Evolutionary conservation across 2,888 invertebrate species (phyloP).

Genomic region (Microctonus brassicae): DNA sequence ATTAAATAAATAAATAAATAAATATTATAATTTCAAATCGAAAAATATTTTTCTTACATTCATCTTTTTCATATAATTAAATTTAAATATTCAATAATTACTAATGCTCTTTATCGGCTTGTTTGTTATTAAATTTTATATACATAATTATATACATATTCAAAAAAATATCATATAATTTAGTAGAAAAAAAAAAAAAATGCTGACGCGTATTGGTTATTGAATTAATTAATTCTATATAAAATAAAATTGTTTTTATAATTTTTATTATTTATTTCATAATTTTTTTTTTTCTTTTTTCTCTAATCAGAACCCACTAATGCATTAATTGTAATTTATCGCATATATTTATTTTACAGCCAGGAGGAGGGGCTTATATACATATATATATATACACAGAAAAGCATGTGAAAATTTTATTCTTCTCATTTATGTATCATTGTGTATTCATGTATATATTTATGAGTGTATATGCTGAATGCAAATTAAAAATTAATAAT

Average conservation of each 20-base stretch:
- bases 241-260: background rate
- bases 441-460: conserved; percentile 50
- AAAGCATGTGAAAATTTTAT: conserved; percentile 57
- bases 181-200: background rate
- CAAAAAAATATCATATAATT: background rate
- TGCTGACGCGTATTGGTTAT: no score
- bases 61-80: background rate
- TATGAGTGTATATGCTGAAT: conserved; percentile 18
- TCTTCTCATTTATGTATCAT: conserved; percentile 46
- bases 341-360: conserved; percentile 64
- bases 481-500: conserved; percentile 28
- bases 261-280: conserved; percentile 37
- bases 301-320: conserved; percentile 46
- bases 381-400: conserved; percentile 59
- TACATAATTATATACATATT: background rate
- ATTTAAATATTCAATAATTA: background rate
- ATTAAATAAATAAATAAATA: no score
- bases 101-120: background rate
- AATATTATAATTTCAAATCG: background rate
- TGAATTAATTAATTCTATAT: no score
- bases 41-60: no score
- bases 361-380: conserved; percentile 69
- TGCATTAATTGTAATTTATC: conserved; percentile 47
- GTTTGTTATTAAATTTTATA: background rate
- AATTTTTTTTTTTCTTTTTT: conserved; percentile 52